These are phyloP conservation scores for Dolichomitus sp. DNA, from an alignment of 2,888 invertebrate species.

Conservation along the genomic window DNA sequence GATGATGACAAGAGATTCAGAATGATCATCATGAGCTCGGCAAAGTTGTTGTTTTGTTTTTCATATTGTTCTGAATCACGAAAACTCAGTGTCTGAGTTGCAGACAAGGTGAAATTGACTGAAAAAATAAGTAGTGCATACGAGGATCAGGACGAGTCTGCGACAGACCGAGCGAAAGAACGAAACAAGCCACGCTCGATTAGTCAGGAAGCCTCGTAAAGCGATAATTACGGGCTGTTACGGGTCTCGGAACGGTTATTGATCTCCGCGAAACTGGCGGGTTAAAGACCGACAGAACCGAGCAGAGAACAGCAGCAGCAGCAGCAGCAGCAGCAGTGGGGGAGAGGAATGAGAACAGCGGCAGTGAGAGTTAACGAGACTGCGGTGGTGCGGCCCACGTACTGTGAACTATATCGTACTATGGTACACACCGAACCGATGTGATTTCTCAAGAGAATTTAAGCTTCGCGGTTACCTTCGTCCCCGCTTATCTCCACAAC, in stretches of 20 bases:
- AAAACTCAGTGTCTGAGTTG: neutral
- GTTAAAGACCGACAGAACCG: conserved; percentile 22
- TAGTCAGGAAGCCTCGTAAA: conserved; percentile 43
- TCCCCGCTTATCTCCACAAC: conserved; percentile 35
- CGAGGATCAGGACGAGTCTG: neutral
- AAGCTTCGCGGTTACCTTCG: conserved; percentile 68
- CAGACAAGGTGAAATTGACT: neutral
- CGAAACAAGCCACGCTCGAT: conserved; percentile 48
- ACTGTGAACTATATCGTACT: conserved; percentile 50
- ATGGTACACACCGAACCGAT: conserved; percentile 50
- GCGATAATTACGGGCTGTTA: conserved; percentile 62
- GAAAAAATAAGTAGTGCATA: conserved; percentile 13
- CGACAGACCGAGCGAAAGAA: conserved; percentile 28
- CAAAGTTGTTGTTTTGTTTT: neutral
- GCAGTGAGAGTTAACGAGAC: conserved; percentile 58
- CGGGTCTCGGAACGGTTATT: conserved; percentile 55
- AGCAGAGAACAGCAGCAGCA: neutral
- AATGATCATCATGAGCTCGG: no score
- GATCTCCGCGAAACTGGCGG: conserved; percentile 48
- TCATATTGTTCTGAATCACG: neutral
- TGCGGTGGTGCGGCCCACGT: conserved; percentile 53
- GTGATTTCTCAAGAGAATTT: conserved; percentile 74
- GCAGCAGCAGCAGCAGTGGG: neutral
- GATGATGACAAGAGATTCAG: no score
- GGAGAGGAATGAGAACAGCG: conserved; percentile 36